Evolutionary conservation across 2,888 invertebrate genomes (phyloP), one percentile per base, ranked within the genome.

Genomic region (Acleris sparsana): DNA sequence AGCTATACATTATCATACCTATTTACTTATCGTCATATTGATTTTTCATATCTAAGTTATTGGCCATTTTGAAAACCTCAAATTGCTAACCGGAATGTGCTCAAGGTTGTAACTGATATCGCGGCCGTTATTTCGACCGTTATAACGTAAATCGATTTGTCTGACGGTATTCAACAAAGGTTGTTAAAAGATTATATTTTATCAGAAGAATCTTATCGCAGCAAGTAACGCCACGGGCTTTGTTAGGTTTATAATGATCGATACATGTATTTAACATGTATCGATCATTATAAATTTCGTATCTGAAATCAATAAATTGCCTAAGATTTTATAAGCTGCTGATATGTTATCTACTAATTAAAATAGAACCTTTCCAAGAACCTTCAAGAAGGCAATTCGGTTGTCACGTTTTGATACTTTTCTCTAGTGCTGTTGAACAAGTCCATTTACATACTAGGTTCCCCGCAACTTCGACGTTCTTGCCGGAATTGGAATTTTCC

Each of bases 151-250:
- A 58, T 49, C 49, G 5, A 49, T 58, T 49, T 16, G 49, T 49
- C 20, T 13, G 29, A 49, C 13, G 29, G 7, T 49, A 29, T 48
- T 29, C 29, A 7, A 48, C 43, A 55, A 49, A 58, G 48, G 33
- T 16, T 58, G 29, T 58, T 29, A 49, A 49, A 33, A 58, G 58
- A 58, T 58, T 58, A 58, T 33, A 33, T 58, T 55, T 58, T 29
- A 58, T 58, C 58, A 43, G 17, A 13, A 46, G 44, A n/a, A 57
- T 58, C 33, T 58, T 48, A 58, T 58, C 58, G 58, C 48, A 17
- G 39, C 53, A 58, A 49, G 58, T 6, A 58, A 58, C 58, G 29
- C 49, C 49, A 18, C 58, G 16, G 56, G 56, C 22, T 43, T 25
- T 5, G 5, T 25, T 25, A 56, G 44, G 20, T 22, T 56, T 44